Evolutionary conservation across 2,888 invertebrate species (phyloP).

Genomic region (Tipula helvola): DNA sequence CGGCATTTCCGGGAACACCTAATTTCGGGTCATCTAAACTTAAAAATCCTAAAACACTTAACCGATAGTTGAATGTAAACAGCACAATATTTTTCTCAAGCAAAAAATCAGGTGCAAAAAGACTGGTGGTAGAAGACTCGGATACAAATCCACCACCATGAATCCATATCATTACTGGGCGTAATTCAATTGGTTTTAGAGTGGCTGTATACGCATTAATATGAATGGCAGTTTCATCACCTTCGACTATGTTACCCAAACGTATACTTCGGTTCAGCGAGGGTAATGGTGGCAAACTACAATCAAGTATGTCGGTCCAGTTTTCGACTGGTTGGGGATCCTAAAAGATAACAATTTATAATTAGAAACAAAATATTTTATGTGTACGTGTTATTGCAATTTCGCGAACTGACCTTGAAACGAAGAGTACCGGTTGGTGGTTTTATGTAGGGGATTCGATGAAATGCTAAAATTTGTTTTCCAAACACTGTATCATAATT

Average conservation of each 20-base stretch:
- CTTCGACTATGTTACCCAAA: constrained; percentile 27
- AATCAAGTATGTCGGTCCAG: constrained; percentile 36
- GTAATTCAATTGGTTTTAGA: constrained; percentile 20
- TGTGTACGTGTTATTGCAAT: no score
- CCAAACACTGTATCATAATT: constrained; percentile 24
- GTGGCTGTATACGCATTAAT: constrained; percentile 30
- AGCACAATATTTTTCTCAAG: constrained; percentile 36
- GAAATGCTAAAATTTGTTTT: constrained; percentile 29
- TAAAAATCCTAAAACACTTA: constrained; percentile 33
- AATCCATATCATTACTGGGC: constrained; percentile 39
- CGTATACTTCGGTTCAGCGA: neutral
- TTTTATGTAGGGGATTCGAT: constrained; percentile 21
- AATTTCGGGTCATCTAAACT: constrained; percentile 27
- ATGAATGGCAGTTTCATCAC: constrained; percentile 41
- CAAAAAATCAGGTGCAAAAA: constrained; percentile 37
- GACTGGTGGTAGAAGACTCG: constrained; percentile 34
- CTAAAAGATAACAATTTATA: constrained; percentile 21
- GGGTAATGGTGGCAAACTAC: constrained; percentile 16
- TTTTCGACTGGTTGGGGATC: constrained; percentile 33
- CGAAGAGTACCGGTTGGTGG: neutral
- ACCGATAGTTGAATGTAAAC: constrained; percentile 25
- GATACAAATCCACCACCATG: constrained; percentile 39
- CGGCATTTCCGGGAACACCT: constrained; percentile 30
- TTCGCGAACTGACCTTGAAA: neutral
- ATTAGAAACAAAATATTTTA: neutral